Evolutionary conservation across 2,888 invertebrate genomes (phyloP).

Genomic region (Nephrotoma flavescens): DNA sequence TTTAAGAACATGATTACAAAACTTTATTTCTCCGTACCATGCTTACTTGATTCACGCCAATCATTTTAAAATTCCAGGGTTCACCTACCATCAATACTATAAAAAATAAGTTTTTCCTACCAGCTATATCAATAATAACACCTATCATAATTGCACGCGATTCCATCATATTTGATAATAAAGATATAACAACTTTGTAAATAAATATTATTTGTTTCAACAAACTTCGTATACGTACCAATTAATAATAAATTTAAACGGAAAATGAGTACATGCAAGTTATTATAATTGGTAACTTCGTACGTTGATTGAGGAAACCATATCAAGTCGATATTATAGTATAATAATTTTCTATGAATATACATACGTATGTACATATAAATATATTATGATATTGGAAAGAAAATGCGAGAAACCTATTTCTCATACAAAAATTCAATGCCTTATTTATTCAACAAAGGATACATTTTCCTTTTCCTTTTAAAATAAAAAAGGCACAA

Average conservation of each 20-base stretch:
- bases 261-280: not conserved
- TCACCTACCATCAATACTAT: not conserved
- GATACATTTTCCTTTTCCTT: not conserved
- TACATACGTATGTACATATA: not conserved
- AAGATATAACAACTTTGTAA: not conserved
- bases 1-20: not conserved
- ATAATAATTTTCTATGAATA: not conserved
- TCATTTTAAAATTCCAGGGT: not conserved
- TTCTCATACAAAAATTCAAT: not conserved
- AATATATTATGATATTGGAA: not conserved
- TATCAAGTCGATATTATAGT: not conserved
- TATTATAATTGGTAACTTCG: not conserved
- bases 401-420: not conserved
- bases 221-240: not conserved
- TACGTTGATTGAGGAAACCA: not conserved
- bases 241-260: not conserved
- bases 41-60: not conserved
- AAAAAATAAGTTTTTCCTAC: not conserved
- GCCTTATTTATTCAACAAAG: not conserved
- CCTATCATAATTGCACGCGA: not conserved
- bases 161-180: not conserved
- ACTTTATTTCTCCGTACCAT: not conserved
- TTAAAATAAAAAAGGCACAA: not conserved
- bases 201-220: not conserved
- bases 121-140: not conserved